Evolutionary conservation across 1,140 invertebrate species (phyloP).

Genomic region (Conus ventricosus): DNA sequence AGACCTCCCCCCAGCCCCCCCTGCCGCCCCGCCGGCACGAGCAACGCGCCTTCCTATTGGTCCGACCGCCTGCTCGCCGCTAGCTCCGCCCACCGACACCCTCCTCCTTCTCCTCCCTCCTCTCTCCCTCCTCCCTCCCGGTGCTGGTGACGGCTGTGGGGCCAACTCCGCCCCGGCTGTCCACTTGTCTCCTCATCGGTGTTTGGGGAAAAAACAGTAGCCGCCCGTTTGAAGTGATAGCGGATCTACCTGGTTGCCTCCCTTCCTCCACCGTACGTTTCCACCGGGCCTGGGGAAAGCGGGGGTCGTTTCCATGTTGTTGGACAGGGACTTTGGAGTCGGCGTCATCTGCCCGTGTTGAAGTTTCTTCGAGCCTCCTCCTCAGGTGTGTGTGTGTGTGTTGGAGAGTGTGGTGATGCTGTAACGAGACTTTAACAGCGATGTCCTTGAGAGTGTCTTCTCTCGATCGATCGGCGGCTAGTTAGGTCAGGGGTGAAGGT

Average conservation of each 20-base stretch:
- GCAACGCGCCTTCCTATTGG: not conserved
- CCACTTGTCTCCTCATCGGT: not conserved
- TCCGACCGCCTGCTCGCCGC: not conserved
- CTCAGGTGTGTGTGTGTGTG: no score
- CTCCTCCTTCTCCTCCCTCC: not conserved
- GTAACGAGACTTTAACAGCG: not conserved
- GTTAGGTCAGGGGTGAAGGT: not conserved
- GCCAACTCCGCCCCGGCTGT: not conserved
- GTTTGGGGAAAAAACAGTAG: conserved; percentile 27
- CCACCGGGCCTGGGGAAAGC: no score
- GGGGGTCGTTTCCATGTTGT: no score
- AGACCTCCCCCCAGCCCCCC: not conserved
- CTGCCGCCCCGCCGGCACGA: not conserved
- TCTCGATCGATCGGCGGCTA: not conserved
- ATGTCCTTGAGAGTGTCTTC: not conserved
- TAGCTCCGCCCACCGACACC: not conserved
- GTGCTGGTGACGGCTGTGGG: not conserved
- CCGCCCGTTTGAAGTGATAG: conserved; percentile 10
- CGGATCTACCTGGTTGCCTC: not conserved
- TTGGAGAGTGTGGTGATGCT: no score
- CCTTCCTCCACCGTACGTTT: not conserved
- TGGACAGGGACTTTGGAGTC: no score
- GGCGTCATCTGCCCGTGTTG: no score
- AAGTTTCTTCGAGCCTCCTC: no score
- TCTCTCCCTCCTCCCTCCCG: not conserved